Evolutionary conservation across 1,140 invertebrate genomes (phyloP).

Genomic region (Nephila pilipes): DNA sequence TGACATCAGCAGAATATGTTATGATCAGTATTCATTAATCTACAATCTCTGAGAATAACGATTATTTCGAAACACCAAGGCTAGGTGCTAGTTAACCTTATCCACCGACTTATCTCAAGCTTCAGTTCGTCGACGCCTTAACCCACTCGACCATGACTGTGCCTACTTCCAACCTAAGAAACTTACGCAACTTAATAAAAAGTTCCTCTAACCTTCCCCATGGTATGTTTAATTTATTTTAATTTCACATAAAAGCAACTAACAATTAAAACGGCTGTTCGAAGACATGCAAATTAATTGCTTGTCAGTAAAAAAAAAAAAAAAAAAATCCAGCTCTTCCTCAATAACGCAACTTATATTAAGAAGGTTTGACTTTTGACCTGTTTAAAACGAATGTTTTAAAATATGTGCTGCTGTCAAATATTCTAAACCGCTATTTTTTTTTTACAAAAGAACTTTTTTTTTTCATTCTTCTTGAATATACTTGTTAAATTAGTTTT

Average conservation of each 20-base stretch:
- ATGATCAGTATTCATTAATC: too few relatives aligned
- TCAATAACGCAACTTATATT: background rate
- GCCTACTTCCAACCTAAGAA: background rate
- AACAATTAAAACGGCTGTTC: slow-evolving; percentile 8
- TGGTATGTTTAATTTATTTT: background rate
- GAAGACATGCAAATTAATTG: slow-evolving; percentile 19
- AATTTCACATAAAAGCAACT: slow-evolving; percentile 18
- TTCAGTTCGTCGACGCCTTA: too few relatives aligned
- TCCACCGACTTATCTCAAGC: too few relatives aligned
- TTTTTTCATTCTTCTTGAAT: background rate
- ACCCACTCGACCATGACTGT: too few relatives aligned
- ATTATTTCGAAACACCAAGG: too few relatives aligned
- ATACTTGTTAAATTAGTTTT: background rate
- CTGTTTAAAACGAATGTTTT: slow-evolving; percentile 4
- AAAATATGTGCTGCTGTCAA: slow-evolving; percentile 18
- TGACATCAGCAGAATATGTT: too few relatives aligned
- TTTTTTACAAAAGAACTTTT: background rate
- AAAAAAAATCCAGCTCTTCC: background rate
- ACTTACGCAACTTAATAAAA: slow-evolving; percentile 4
- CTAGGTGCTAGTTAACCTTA: too few relatives aligned
- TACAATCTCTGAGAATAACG: too few relatives aligned
- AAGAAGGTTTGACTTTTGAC: background rate
- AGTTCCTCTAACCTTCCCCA: background rate
- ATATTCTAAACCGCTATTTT: background rate
- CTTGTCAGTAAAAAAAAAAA: slow-evolving; percentile 18